Percentiles rank a stretch among this genome's conserved stretches.
phyloP scores from a whole-genome alignment of 2,797 vertebrate species.

The Psittacula echo region DNA sequence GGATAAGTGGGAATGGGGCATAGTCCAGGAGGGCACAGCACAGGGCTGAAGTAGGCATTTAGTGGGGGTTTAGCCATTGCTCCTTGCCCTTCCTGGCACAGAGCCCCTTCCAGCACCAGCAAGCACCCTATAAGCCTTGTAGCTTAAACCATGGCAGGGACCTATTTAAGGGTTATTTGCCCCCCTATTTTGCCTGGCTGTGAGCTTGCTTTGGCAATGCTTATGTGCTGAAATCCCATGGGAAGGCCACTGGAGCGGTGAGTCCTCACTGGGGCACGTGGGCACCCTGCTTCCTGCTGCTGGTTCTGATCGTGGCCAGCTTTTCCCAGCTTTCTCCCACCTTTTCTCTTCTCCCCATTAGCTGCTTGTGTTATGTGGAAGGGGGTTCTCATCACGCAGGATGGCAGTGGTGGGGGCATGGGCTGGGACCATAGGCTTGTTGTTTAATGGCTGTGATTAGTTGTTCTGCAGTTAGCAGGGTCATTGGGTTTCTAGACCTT shows the following conservation, averaged over 20 bases:
- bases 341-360: accelerated
- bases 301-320: accelerated
- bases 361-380: accelerated
- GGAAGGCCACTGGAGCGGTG: not conserved
- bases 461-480: not conserved
- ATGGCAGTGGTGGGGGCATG: not conserved
- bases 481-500: constrained; percentile 15
- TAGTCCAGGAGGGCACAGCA: not conserved
- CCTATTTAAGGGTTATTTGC: not conserved
- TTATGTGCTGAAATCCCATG: not conserved
- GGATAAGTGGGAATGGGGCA: not conserved
- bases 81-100: not conserved
- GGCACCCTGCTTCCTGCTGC: not conserved
- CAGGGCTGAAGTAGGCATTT: accelerated
- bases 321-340: accelerated
- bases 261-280: not conserved
- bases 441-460: not conserved
- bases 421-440: not conserved
- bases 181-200: not conserved
- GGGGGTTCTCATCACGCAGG: accelerated
- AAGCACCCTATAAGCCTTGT: accelerated
- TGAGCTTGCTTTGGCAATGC: not conserved
- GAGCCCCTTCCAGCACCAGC: accelerated
- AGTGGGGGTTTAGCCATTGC: not conserved
- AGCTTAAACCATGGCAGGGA: not conserved